Conservation (phyloP, 2,888 invertebrate genomes). For the Dynastes grantii region DNA sequence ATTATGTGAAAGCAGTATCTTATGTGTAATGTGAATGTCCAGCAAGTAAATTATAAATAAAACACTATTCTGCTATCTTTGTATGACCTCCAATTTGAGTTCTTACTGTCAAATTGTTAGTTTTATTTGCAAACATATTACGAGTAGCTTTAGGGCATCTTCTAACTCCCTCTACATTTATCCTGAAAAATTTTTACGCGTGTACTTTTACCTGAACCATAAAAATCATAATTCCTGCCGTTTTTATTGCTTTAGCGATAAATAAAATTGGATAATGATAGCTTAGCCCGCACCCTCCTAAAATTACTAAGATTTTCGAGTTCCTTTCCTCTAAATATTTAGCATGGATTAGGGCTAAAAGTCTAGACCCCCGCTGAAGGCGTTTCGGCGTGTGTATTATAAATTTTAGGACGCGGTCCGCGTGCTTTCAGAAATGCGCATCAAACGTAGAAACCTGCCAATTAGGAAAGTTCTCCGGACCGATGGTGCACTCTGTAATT, state of each 20-base stretch:
- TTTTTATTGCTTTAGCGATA: slow-evolving; percentile 6
- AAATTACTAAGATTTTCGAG: slow-evolving; percentile 52
- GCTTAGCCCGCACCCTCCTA: slow-evolving; percentile 36
- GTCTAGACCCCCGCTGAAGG: slow-evolving; percentile 54
- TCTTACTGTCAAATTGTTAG: too few species aligned
- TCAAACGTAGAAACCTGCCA: slow-evolving; percentile 52
- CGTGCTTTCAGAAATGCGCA: not conserved
- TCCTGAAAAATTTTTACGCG: too few species aligned
- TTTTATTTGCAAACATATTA: too few species aligned
- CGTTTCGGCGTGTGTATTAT: slow-evolving; percentile 21
- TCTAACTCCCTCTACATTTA: too few species aligned
- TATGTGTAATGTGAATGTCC: too few species aligned
- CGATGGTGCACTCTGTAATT: slow-evolving; percentile 55
- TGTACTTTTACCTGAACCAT: not conserved
- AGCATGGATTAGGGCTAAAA: slow-evolving; percentile 52
- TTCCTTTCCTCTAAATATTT: slow-evolving; percentile 46
- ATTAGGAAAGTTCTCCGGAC: slow-evolving; percentile 56
- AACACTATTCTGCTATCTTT: too few species aligned
- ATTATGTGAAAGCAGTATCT: not conserved
- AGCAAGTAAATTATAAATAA: too few species aligned
- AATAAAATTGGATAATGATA: slow-evolving; percentile 46
- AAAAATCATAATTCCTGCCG: not conserved
- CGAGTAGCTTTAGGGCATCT: too few species aligned
- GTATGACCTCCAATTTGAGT: too few species aligned
- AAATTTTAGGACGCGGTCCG: slow-evolving; percentile 4